Base-by-base conservation (phyloP, 2,888 invertebrate species). In the Erebia epiphron region DNA sequence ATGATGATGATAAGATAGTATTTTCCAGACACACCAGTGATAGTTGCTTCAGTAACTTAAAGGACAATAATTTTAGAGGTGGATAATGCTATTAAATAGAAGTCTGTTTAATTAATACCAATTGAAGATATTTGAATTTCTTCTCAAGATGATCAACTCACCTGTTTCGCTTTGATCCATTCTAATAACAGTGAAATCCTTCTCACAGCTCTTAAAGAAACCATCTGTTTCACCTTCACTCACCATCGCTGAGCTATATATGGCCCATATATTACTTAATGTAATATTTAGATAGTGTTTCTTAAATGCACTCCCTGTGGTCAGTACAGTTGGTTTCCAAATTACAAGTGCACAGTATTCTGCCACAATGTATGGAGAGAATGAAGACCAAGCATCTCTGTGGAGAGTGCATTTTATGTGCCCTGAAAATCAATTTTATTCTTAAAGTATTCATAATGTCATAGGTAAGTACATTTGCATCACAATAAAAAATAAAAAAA, bases 281-380 rank as follows among this genome's bases (percentile, higher is more conserved):
- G 92, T 93, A 73, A 93, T 92, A 75, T 91, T 93, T 14, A 93
- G 79, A 75, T 93, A 93, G 75, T 93, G 90, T 73, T 91, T 92
- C 63, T 93, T 93, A 67, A 86, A 90, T 10, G 91, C 86, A 75
- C 89, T 83, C 1, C 93, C 93, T 1, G 91, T 92, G 41, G 91
- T 93, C 10, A 93, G 78, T n/a, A 93, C 88, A 68, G 93, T 92
- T 2, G 93, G 92, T 73, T 85, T 92, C 74, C 82, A 83, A 63
- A 93, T 77, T 7, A 92, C 83, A 61, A 93, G 71, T 1, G 89
- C 91, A 81, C 92, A 90, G 69, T 81, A 86, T 72, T 91, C 90
- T 2, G 92, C 85, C 7, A 88, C 86, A 68, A 93, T 84, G 72
- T 91, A 93, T 68, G 87, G 76, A 41, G 92, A 88, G 74, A 93